Conservation (phyloP, 1,140 invertebrate genomes). For the Musca vetustissima region DNA sequence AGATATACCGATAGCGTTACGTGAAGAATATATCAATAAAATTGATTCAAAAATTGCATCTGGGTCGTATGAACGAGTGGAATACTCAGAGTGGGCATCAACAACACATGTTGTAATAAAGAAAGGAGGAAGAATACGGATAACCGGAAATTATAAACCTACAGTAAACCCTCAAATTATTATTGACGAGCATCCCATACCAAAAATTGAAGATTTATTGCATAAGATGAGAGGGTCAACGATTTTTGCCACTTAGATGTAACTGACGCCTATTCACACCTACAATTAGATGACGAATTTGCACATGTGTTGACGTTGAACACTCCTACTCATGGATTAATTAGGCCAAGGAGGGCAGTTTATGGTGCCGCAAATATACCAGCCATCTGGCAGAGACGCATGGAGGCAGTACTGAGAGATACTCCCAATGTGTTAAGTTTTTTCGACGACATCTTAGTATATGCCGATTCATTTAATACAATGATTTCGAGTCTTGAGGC, state of each 20-base stretch:
- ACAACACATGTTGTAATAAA: slow-evolving; percentile 19
- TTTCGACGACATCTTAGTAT: slow-evolving; percentile 26
- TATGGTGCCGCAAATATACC: slow-evolving; percentile 28
- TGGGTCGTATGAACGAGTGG: too few species aligned
- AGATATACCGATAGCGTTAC: neutral
- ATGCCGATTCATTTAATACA: neutral
- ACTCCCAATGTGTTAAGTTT: slow-evolving; percentile 13
- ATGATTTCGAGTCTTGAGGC: slow-evolving; percentile 14
- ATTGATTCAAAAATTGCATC: slow-evolving; percentile 34
- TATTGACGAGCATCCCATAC: slow-evolving; percentile 36
- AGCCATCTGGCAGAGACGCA: slow-evolving; percentile 35
- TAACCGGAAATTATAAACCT: slow-evolving; percentile 5
- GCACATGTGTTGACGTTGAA: slow-evolving; percentile 12
- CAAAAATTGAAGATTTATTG: neutral
- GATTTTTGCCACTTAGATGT: slow-evolving; percentile 21
- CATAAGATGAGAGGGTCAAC: slow-evolving; percentile 27
- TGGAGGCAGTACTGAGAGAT: slow-evolving; percentile 27
- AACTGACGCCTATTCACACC: slow-evolving; percentile 10
- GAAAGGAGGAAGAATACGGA: slow-evolving; percentile 1
- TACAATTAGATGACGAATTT: slow-evolving; percentile 25
- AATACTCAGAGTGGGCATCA: slow-evolving; percentile 29
- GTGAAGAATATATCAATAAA: slow-evolving; percentile 20
- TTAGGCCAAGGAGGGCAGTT: slow-evolving; percentile 32
- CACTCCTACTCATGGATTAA: slow-evolving; percentile 49
- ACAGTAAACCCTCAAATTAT: slow-evolving; percentile 30